Evolutionary conservation across 2,113 vertebrate species (phyloP), one percentile per base, ranked within the genome.

Genomic region (Sphaerodactylus townsendi): DNA sequence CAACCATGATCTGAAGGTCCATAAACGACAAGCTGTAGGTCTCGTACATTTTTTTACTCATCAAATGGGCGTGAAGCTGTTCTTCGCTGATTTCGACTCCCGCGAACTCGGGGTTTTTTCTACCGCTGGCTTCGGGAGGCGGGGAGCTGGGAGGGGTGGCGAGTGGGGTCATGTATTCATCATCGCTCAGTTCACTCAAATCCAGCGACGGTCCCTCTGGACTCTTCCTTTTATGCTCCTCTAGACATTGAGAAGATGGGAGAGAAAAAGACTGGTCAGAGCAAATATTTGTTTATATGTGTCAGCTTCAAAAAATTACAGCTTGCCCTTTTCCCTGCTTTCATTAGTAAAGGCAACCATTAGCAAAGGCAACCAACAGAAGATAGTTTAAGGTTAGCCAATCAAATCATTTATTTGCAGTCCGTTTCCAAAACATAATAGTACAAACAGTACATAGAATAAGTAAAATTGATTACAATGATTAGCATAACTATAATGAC

Each of bases 1-100:
- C 99, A 1, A 99, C 98, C 99, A 99, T 99, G 90, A 99, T 98
- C 95, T 99, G 99, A 33, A 99, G 96, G 93, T 99, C 98, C 89
- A 98, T 97, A 83, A 99, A 99, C 0, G 98, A 98, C 91, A 99
- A 90, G 0, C 96, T 97, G 92, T 99, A 99, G 85, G 96, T 98
- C 92, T 99, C 99, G 19, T 99, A 99, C 87, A 99, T 96, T 90
- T 96, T 98, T 46, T 96, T 96, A 92, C 95, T 97, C 93, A 93
- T 96, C 82, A 96, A 93, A 82, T 88, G 94, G 8, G 93, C 95
- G 50, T 96, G 98, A 59, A 91, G 93, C 85, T 94, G 95, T 53
- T 96, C 96, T 73, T 96, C 95, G 0, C 94, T 96, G 78, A 96
- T 95, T 77, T 95, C 95, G 1, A 94, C 91, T 35, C 93, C 93